A percentile compares a stretch with the other conserved stretches of the same genome.
phyloP scores from a whole-genome alignment of 2,888 invertebrate genomes.

The Dasysyrphus albostriatus region DNA sequence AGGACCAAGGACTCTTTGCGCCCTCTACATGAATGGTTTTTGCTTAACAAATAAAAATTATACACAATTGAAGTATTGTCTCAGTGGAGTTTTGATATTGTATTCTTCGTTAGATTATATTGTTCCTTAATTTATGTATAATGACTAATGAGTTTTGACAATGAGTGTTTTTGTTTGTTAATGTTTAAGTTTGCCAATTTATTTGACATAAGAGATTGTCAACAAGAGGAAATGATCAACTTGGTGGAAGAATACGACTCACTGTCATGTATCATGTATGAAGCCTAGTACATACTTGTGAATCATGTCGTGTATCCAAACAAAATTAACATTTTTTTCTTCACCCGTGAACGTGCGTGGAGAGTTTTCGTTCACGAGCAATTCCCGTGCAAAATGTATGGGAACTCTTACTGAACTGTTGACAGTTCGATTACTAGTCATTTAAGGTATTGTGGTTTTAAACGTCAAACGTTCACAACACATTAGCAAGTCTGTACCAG shows the following conservation, averaged over 20 bases:
- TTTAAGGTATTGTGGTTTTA: too few relatives aligned
- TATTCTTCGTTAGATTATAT: not conserved
- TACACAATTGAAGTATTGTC: constrained; percentile 53
- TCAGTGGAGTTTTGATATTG: constrained; percentile 30
- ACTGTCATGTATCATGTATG: not conserved
- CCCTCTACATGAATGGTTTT: constrained; percentile 26
- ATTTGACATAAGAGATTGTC: not conserved
- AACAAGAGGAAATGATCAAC: constrained; percentile 12
- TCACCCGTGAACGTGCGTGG: too few relatives aligned
- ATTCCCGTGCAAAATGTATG: too few relatives aligned
- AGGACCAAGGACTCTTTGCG: constrained; percentile 11
- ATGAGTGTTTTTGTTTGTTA: constrained; percentile 8
- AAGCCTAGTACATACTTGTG: too few relatives aligned
- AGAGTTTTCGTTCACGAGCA: too few relatives aligned
- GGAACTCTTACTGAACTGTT: too few relatives aligned
- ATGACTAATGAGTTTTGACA: not conserved
- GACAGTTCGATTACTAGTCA: too few relatives aligned
- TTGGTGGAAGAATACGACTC: not conserved
- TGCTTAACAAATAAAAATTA: constrained; percentile 48
- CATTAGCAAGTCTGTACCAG: too few relatives aligned
- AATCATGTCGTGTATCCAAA: too few relatives aligned
- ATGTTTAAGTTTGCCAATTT: not conserved
- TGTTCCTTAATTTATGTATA: constrained; percentile 14
- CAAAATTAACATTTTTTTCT: too few relatives aligned
- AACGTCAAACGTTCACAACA: too few relatives aligned